These are phyloP conservation scores for silkworm (Bombyx mori) DNA, from an alignment of 1,140 invertebrate species.

Conservation along the genomic window ASM3026992v2 NC_085127.1:11157001-11157500, in stretches of 20 bases:
- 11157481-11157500: conserved; percentile 98
- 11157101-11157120: background rate
- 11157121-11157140: conserved; percentile 26
- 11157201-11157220: conserved; percentile 98
- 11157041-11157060: background rate
- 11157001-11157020: no score
- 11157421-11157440: conserved; percentile 94
- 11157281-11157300: conserved; percentile 93
- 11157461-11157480: conserved; percentile 96
- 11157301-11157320: conserved; percentile 94
- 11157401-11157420: conserved; percentile 93
- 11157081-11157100: background rate
- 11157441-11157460: conserved; percentile 95
- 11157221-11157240: conserved; percentile 91
- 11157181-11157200: conserved; percentile 95
- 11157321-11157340: conserved; percentile 91
- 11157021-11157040: no score
- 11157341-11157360: conserved; percentile 94
- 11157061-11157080: background rate
- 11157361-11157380: conserved; percentile 98
- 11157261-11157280: conserved; percentile 96
- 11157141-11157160: conserved; percentile 86
- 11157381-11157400: conserved; percentile 95
- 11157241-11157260: conserved; percentile 98
- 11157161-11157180: conserved; percentile 90